These are phyloP conservation scores for Mastomys coucha DNA, from an alignment of 2,113 vertebrate genomes.

Conservation along the genomic window DNA sequence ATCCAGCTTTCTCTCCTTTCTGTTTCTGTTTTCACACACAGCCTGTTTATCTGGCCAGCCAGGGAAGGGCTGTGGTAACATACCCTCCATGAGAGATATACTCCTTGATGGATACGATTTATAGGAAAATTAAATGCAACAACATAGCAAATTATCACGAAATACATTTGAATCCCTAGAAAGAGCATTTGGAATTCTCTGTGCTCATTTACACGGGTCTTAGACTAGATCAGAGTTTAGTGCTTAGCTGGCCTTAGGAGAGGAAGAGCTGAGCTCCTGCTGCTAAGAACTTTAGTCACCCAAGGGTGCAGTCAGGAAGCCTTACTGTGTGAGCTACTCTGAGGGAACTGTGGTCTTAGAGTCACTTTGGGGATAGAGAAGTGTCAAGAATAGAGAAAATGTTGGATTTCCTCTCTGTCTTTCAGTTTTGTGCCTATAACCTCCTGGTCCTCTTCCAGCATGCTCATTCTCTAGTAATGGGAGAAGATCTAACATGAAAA, in stretches of 20 bases:
- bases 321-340: neutral
- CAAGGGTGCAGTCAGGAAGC: neutral
- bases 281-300: constrained; percentile 39
- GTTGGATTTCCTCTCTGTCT: neutral
- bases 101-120: constrained; percentile 1
- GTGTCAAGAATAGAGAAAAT: neutral
- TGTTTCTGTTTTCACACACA: neutral
- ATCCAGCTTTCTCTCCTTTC: neutral
- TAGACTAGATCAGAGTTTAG: neutral
- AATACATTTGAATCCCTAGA: neutral
- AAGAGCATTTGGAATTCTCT: constrained; percentile 14
- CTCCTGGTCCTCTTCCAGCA: neutral
- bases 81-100: neutral
- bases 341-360: neutral
- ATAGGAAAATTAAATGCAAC: neutral
- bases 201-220: neutral
- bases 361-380: neutral
- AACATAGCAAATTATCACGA: neutral
- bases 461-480: neutral
- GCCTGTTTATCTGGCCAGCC: neutral
- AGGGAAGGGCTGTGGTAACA: neutral
- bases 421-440: neutral
- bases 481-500: neutral
- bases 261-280: neutral
- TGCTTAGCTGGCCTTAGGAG: neutral